These are phyloP conservation scores for Campylomormyrus tamandua DNA, from an alignment of 2,113 vertebrate species.

Conservation along the genomic window DNA sequence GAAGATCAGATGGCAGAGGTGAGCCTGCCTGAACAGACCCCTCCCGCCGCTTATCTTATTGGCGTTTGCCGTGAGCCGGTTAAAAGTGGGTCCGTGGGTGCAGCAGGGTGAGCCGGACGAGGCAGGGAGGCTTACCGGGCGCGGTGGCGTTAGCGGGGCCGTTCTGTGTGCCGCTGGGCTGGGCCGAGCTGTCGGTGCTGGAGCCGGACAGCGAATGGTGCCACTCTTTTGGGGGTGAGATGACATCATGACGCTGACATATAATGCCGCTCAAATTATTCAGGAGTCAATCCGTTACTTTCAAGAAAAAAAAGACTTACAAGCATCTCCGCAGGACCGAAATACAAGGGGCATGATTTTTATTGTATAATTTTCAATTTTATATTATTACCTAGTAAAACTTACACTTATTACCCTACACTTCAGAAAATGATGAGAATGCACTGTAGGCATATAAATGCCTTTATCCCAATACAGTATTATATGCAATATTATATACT, in stretches of 20 bases:
- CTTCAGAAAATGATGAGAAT: background rate
- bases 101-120: background rate
- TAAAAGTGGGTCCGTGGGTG: background rate
- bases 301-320: background rate
- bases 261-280: background rate
- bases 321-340: background rate
- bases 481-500: background rate
- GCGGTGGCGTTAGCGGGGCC: constrained; percentile 26
- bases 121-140: constrained; percentile 37
- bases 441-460: background rate
- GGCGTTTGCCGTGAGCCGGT: background rate
- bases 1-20: background rate
- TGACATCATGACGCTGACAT: background rate
- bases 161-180: constrained; percentile 25
- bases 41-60: background rate
- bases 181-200: constrained; percentile 38
- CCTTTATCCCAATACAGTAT: background rate
- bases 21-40: background rate
- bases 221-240: constrained; percentile 34
- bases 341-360: background rate
- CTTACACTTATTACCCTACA: background rate
- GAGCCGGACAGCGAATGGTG: constrained; percentile 32
- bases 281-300: background rate
- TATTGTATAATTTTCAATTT: background rate
- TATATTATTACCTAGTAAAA: background rate